Percentiles rank a stretch among this genome's conserved stretches.
phyloP scores from a whole-genome alignment of 2,888 invertebrate species.

The Argyresthia albistria region DNA sequence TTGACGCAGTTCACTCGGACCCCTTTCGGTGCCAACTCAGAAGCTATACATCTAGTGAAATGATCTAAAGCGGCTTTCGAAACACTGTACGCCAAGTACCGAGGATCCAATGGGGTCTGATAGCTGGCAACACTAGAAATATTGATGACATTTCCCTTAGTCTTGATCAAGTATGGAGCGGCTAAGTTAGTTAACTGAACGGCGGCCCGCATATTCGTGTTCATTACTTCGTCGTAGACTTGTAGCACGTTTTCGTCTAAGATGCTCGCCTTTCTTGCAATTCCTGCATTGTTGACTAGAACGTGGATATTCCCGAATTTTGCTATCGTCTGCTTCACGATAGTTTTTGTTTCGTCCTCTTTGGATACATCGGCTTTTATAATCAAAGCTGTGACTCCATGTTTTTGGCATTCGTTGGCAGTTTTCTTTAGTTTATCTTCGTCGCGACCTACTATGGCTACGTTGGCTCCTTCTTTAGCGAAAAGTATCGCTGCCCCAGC shows the following conservation, averaged over 20 bases:
- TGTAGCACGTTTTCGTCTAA: slow-evolving; percentile 53
- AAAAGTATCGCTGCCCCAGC: slow-evolving; percentile 3
- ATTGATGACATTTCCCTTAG: slow-evolving; percentile 67
- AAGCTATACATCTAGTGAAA: slow-evolving; percentile 68
- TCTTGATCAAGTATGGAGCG: slow-evolving; percentile 55
- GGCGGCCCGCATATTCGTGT: slow-evolving; percentile 56
- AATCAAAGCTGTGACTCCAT: background rate
- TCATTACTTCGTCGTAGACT: slow-evolving; percentile 62
- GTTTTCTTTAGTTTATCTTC: slow-evolving; percentile 20
- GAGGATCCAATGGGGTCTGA: slow-evolving; percentile 27
- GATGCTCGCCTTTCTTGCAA: slow-evolving; percentile 39
- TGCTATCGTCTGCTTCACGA: slow-evolving; percentile 9
- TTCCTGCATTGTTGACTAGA: slow-evolving; percentile 10
- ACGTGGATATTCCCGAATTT: slow-evolving; percentile 36
- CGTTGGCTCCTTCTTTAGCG: slow-evolving; percentile 1
- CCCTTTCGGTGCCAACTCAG: slow-evolving; percentile 38
- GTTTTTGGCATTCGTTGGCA: slow-evolving; percentile 13
- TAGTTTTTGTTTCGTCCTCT: slow-evolving; percentile 3
- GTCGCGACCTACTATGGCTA: slow-evolving; percentile 3
- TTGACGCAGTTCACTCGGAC: slow-evolving; percentile 67
- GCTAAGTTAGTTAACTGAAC: slow-evolving; percentile 56
- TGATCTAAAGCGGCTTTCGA: slow-evolving; percentile 74
- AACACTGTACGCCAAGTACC: slow-evolving; percentile 58
- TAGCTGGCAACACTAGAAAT: slow-evolving; percentile 67
- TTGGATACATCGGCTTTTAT: slow-evolving; percentile 6